Evolutionary conservation across 2,888 invertebrate species (phyloP).

Genomic region (Gymnoscelis rufifasciata): DNA sequence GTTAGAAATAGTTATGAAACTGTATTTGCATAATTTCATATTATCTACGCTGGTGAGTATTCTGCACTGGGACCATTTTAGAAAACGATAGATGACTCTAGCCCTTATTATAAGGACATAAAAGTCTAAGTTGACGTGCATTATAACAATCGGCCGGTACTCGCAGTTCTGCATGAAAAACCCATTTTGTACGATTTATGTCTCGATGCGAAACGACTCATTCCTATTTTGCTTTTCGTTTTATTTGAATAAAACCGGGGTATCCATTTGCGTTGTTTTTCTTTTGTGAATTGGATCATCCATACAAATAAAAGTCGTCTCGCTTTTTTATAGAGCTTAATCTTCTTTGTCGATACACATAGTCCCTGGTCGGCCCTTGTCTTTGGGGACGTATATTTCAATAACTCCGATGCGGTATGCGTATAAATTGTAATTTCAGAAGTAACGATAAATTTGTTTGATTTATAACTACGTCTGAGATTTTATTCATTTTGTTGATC

Average conservation of each 20-base stretch:
- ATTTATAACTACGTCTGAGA: slow-evolving; percentile 40
- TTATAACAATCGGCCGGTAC: slow-evolving; percentile 7
- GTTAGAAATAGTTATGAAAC: slow-evolving; percentile 4
- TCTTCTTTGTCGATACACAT: slow-evolving; percentile 35
- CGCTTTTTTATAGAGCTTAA: slow-evolving; percentile 41
- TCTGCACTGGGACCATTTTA: neutral
- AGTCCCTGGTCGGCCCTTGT: slow-evolving; percentile 50
- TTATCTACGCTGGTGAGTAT: slow-evolving; percentile 5
- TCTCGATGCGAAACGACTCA: slow-evolving; percentile 61
- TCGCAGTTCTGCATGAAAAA: slow-evolving; percentile 49
- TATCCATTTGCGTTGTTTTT: slow-evolving; percentile 60
- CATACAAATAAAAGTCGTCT: slow-evolving; percentile 40
- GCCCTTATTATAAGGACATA: neutral
- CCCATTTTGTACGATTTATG: slow-evolving; percentile 64
- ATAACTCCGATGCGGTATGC: slow-evolving; percentile 63
- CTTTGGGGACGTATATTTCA: slow-evolving; percentile 74
- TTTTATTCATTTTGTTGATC: slow-evolving; percentile 33
- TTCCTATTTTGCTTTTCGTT: slow-evolving; percentile 62
- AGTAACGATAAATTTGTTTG: slow-evolving; percentile 63
- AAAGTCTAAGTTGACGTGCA: slow-evolving; percentile 5
- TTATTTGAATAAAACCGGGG: slow-evolving; percentile 61
- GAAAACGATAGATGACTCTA: slow-evolving; percentile 1
- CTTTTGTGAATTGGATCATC: slow-evolving; percentile 32
- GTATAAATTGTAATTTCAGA: slow-evolving; percentile 72
- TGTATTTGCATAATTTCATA: slow-evolving; percentile 5